A percentile compares a stretch with the other conserved stretches of the same genome.
phyloP scores from a whole-genome alignment of 2,888 invertebrate species.

The Junonia oenone region DNA sequence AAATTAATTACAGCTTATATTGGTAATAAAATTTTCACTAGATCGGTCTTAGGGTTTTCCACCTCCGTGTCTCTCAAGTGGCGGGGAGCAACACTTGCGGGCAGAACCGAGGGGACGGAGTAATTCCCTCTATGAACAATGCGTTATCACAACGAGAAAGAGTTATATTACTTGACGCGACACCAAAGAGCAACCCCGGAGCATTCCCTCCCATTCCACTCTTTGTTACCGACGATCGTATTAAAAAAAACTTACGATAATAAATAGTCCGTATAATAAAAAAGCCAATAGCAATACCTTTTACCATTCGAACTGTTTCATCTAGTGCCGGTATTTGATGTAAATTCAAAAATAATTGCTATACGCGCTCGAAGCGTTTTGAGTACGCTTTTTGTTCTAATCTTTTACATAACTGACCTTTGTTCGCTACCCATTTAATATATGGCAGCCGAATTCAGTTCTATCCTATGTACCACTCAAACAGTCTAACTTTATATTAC shows the following conservation, averaged over 20 bases:
- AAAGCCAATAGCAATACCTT: constrained; percentile 7
- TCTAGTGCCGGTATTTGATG: constrained; percentile 2
- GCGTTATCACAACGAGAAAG: constrained; percentile 47
- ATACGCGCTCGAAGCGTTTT: constrained; percentile 3
- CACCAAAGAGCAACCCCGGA: constrained; percentile 26
- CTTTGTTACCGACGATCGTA: not conserved
- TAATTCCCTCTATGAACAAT: constrained; percentile 60
- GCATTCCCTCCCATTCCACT: constrained; percentile 3
- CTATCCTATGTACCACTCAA: not conserved
- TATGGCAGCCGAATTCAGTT: not conserved
- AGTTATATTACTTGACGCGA: constrained; percentile 32
- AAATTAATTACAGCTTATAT: not conserved
- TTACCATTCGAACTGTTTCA: constrained; percentile 3
- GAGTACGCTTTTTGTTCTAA: constrained; percentile 1
- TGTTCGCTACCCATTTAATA: not conserved
- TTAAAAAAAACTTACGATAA: not conserved
- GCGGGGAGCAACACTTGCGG: constrained; percentile 35
- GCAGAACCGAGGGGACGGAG: constrained; percentile 43
- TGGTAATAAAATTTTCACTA: not conserved
- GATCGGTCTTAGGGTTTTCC: constrained; percentile 5
- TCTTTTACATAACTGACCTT: constrained; percentile 6
- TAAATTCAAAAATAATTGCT: constrained; percentile 10
- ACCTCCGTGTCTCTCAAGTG: constrained; percentile 23
- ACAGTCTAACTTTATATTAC: not conserved
- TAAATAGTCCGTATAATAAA: not conserved